Evolutionary conservation across 1,140 invertebrate genomes (phyloP).

Genomic region (Colletes gigas): DNA sequence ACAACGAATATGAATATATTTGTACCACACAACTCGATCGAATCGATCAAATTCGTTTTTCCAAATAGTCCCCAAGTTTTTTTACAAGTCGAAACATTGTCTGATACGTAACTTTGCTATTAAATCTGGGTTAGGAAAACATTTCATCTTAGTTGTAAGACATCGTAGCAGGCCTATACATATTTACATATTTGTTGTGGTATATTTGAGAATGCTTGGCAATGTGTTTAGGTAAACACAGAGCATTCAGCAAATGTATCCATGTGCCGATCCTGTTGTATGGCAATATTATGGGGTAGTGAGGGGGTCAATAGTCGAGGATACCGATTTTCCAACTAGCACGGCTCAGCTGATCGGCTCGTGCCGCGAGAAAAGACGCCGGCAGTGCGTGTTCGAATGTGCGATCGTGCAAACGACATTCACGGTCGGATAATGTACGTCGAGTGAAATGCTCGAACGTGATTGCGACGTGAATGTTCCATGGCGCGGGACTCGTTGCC

Average conservation of each 20-base stretch:
- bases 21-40: too few relatives aligned
- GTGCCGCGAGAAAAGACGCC: slow-evolving; percentile 27
- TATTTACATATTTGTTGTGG: too few relatives aligned
- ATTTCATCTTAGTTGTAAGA: too few relatives aligned
- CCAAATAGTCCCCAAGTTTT: too few relatives aligned
- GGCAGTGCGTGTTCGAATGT: slow-evolving; percentile 22
- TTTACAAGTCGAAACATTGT: too few relatives aligned
- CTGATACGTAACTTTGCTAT: too few relatives aligned
- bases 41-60: too few relatives aligned
- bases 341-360: slow-evolving; percentile 37
- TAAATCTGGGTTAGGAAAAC: too few relatives aligned
- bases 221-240: background rate
- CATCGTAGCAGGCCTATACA: too few relatives aligned
- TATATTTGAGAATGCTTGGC: too few relatives aligned
- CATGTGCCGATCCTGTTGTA: background rate
- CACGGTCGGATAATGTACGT: slow-evolving; percentile 37
- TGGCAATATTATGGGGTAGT: background rate
- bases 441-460: slow-evolving; percentile 50
- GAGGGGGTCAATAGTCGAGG: background rate
- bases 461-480: slow-evolving; percentile 47
- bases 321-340: slow-evolving; percentile 19
- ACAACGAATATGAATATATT: too few relatives aligned
- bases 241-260: background rate
- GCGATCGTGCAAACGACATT: slow-evolving; percentile 46
- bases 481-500: slow-evolving; percentile 50